Evolutionary conservation across 2,113 vertebrate species (phyloP).

Genomic region (Alouatta palliata): DNA sequence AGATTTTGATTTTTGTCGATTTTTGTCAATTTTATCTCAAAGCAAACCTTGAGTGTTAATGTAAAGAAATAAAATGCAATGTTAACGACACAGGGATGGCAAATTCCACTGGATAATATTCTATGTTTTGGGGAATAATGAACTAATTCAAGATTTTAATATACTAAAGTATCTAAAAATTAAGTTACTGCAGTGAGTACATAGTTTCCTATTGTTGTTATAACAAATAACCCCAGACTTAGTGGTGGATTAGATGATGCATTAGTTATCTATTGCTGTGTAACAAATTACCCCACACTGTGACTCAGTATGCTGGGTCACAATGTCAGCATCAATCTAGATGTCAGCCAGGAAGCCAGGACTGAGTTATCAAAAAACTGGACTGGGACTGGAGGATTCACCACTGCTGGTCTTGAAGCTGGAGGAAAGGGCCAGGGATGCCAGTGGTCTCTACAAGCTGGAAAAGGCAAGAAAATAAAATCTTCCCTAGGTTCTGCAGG

Average conservation of each 20-base stretch:
- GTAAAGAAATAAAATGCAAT: conserved; percentile 46
- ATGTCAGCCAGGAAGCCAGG: background rate
- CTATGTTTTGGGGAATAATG: background rate
- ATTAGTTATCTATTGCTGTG: background rate
- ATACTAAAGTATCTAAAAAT: conserved; percentile 17
- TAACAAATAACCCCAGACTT: background rate
- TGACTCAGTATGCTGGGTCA: background rate
- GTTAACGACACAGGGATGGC: background rate
- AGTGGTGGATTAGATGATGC: background rate
- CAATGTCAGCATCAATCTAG: background rate
- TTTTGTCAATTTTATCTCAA: conserved; percentile 41
- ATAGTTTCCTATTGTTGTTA: background rate
- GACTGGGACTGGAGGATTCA: background rate
- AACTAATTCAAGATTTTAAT: conserved; percentile 22
- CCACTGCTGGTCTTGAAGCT: background rate
- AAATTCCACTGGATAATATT: conserved; percentile 28
- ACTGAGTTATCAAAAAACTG: background rate
- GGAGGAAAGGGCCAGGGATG: background rate
- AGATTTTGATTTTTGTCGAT: conserved; percentile 53
- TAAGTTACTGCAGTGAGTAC: background rate
- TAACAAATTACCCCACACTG: background rate
- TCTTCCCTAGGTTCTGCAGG: background rate
- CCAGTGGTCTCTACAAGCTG: background rate
- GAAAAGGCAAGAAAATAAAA: background rate
- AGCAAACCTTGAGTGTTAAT: conserved; percentile 52